These are phyloP conservation scores for Drosophila pseudotakahashii DNA, from an alignment of 2,888 invertebrate species.

Conservation along the genomic window DNA sequence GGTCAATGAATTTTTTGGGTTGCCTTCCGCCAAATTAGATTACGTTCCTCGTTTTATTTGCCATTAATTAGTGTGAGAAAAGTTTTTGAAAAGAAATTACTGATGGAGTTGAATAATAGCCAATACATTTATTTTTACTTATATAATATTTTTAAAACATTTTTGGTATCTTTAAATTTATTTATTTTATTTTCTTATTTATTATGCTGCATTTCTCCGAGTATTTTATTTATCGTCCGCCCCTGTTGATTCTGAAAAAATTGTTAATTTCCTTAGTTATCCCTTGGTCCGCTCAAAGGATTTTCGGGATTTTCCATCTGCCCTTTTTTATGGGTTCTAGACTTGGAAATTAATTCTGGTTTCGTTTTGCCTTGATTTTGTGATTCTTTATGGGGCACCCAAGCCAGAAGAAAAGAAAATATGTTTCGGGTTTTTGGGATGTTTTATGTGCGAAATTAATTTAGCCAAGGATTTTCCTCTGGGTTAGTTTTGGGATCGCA, in stretches of 20 bases:
- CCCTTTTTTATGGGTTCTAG: slow-evolving; percentile 35
- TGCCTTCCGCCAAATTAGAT: slow-evolving; percentile 15
- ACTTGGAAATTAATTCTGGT: slow-evolving; percentile 41
- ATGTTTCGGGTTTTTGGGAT: slow-evolving; percentile 30
- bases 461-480: slow-evolving; percentile 26
- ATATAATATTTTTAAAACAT: too few species aligned
- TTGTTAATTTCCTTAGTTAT: slow-evolving; percentile 26
- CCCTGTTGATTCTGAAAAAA: neutral
- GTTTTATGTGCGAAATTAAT: slow-evolving; percentile 43
- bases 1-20: slow-evolving; percentile 15
- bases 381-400: slow-evolving; percentile 23
- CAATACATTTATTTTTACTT: too few species aligned
- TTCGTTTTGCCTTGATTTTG: slow-evolving; percentile 28
- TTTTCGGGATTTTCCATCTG: slow-evolving; percentile 27
- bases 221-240: neutral
- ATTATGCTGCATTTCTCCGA: neutral
- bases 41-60: slow-evolving; percentile 10
- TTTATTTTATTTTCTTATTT: too few species aligned
- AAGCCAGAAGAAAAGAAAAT: slow-evolving; percentile 9
- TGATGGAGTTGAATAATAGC: neutral
- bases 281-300: slow-evolving; percentile 22
- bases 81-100: neutral
- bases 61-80: slow-evolving; percentile 11
- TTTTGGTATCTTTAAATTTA: too few species aligned
- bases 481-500: slow-evolving; percentile 36